Percentiles rank a stretch among this genome's conserved stretches.
Evolutionary conservation across 2,113 vertebrate species (phyloP).

Genomic region (Argyrosomus japonicus): DNA sequence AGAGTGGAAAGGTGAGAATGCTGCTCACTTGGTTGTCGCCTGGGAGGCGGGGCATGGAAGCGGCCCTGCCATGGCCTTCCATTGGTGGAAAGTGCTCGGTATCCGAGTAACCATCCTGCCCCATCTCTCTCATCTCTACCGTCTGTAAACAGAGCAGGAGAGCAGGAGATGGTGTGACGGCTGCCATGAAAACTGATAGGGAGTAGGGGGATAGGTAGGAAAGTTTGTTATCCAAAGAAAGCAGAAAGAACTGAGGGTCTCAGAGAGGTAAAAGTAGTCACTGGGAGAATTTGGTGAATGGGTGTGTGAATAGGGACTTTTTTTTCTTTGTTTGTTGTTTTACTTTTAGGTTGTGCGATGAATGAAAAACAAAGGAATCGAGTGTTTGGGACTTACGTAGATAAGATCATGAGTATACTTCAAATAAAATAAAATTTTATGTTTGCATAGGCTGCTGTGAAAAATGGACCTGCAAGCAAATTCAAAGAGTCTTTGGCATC

Average conservation of each 20-base stretch:
- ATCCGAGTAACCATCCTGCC: constrained; percentile 93
- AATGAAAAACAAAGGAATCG: neutral
- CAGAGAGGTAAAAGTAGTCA: constrained; percentile 33
- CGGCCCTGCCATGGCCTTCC: constrained; percentile 93
- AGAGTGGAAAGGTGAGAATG: constrained; percentile 79
- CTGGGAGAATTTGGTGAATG: constrained; percentile 44
- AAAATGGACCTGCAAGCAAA: constrained; percentile 22
- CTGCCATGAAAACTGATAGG: constrained; percentile 71
- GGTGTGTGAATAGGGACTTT: constrained; percentile 19
- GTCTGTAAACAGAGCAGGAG: constrained; percentile 88
- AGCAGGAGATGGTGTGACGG: constrained; percentile 81
- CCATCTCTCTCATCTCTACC: constrained; percentile 97
- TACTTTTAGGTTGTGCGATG: constrained; percentile 18
- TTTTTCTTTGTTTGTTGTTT: constrained; percentile 21
- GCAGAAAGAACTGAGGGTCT: constrained; percentile 50
- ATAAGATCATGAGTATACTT: constrained; percentile 6
- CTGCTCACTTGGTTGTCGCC: constrained; percentile 97
- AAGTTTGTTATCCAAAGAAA: constrained; percentile 58
- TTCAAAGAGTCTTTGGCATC: constrained; percentile 6
- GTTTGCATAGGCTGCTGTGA: constrained; percentile 28
- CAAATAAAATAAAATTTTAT: constrained; percentile 16
- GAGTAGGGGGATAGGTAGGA: constrained; percentile 45
- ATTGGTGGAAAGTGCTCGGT: constrained; percentile 93
- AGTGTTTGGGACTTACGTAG: neutral
- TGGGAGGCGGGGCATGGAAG: constrained; percentile 96